Evolutionary conservation across 1,140 invertebrate species (phyloP), one percentile per base, ranked within the genome.

Genomic region (Dendrolimus punctatus): DNA sequence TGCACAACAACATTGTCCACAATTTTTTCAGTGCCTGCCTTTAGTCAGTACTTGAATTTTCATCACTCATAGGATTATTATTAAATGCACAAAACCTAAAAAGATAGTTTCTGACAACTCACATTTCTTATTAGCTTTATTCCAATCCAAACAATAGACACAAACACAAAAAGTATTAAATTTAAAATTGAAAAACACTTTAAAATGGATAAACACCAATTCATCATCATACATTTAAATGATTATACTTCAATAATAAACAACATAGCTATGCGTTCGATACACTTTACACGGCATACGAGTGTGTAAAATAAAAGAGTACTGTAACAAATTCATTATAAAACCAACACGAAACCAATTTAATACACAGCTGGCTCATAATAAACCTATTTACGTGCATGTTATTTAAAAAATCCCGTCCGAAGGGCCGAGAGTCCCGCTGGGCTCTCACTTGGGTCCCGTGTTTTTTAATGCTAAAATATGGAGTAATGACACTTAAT

Each of bases 401-500:
- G 62, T 58, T 53, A 57, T 55, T 66, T 67, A 66, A 76, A 75
- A 73, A 68, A 76, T 67, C 61, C 62, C 58, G 62, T 55, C 44
- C 61, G 60, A 62, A 42, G 9, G 58, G 54, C 54, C 40, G 46
- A 46, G 58, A 45, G 50, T 66, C 74, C 74, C 70, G 76, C 80
- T 71, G 76, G 57, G 77, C 48, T 38, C 50, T 53, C 60, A 47
- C 57, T 56, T 50, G 62, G 63, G 59, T 44, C 60, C 57, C 64
- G 52, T 65, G 57, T 65, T 66, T 67, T 76, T 75, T 60, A 64
- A 65, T 60, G 58, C 63, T 59, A 71, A 76, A 76, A 72, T 76
- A 76, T 73, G 64, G 58, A 70, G 62, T 80, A 82, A 80, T 83
- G 73, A 73, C 76, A 83, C 77, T 70, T 74, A 73, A 82, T 79